Percentiles rank a stretch among this genome's conserved stretches.
These are phyloP conservation scores for Vollenhovia emeryi DNA, from an alignment of 1,140 invertebrate genomes.

Conservation along the genomic window DNA sequence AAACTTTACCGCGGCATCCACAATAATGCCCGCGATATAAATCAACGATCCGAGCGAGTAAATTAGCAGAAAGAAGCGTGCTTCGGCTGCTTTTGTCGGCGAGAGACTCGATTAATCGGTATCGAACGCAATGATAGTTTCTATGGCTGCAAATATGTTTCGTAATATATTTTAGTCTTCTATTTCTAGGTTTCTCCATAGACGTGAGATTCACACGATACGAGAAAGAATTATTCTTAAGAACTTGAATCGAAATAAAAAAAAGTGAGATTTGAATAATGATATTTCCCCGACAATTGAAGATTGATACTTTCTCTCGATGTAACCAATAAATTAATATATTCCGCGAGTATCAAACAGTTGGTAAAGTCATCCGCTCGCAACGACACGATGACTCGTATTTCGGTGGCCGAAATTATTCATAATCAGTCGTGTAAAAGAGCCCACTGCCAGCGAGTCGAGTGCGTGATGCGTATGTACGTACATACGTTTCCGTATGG, in stretches of 20 bases:
- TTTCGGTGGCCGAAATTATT: conserved; percentile 20
- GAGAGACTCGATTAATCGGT: not conserved
- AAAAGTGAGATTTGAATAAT: not conserved
- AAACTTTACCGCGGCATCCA: conserved; percentile 69
- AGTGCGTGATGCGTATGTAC: not conserved
- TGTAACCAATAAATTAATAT: not conserved
- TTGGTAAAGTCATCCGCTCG: not conserved
- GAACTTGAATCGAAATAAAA: not conserved
- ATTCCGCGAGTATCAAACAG: not conserved
- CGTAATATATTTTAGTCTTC: not conserved
- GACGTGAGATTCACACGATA: not conserved
- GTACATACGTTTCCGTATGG: conserved; percentile 24
- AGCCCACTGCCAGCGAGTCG: not conserved
- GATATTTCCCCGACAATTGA: not conserved
- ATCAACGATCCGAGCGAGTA: conserved; percentile 56
- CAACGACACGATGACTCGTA: not conserved
- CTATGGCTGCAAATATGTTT: not conserved
- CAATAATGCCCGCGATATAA: conserved; percentile 64
- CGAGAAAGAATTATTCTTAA: not conserved
- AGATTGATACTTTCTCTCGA: not conserved
- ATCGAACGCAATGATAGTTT: not conserved
- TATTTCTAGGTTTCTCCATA: not conserved
- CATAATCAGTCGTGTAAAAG: conserved; percentile 37
- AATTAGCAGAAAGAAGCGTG: conserved; percentile 52
- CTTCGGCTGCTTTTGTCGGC: not conserved